Percentiles rank a stretch among this genome's conserved stretches.
Conservation (phyloP, 2,113 vertebrate genomes). For the Epinephelus moara region DNA sequence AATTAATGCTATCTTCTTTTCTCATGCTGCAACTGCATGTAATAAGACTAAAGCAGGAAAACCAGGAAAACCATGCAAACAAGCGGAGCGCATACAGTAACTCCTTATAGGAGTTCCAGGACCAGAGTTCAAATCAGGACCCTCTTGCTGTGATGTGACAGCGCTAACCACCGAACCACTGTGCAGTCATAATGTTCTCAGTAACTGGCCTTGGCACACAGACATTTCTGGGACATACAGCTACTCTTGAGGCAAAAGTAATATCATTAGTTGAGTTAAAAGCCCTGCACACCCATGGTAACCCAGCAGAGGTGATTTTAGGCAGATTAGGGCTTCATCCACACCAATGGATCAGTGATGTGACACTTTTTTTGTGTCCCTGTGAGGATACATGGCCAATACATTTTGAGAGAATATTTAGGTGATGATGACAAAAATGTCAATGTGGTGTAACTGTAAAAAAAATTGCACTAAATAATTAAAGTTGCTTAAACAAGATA, state of each 20-base stretch:
- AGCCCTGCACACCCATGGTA: background rate
- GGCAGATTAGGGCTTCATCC: background rate
- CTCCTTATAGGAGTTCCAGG: background rate
- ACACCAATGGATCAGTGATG: too few species aligned
- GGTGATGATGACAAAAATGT: too few species aligned
- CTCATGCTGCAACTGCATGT: background rate
- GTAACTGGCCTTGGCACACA: background rate
- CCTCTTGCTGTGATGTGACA: constrained; percentile 17
- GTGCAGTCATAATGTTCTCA: background rate
- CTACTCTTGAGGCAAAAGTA: constrained; percentile 5
- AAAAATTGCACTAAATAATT: too few species aligned
- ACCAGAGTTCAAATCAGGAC: constrained; percentile 9
- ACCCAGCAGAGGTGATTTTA: background rate
- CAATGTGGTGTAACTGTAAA: too few species aligned
- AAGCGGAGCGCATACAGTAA: background rate
- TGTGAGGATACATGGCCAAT: too few species aligned
- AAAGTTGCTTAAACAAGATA: too few species aligned
- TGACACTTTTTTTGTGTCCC: too few species aligned
- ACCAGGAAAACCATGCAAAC: background rate
- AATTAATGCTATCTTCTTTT: background rate
- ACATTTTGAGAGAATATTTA: too few species aligned
- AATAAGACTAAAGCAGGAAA: background rate
- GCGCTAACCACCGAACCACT: constrained; percentile 5
- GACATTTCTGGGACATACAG: constrained; percentile 37
- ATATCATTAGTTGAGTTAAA: constrained; percentile 16